Evolutionary conservation across 2,797 vertebrate species (phyloP), one percentile per base, ranked within the genome.

Genomic region (Lutjanus campechanus): DNA sequence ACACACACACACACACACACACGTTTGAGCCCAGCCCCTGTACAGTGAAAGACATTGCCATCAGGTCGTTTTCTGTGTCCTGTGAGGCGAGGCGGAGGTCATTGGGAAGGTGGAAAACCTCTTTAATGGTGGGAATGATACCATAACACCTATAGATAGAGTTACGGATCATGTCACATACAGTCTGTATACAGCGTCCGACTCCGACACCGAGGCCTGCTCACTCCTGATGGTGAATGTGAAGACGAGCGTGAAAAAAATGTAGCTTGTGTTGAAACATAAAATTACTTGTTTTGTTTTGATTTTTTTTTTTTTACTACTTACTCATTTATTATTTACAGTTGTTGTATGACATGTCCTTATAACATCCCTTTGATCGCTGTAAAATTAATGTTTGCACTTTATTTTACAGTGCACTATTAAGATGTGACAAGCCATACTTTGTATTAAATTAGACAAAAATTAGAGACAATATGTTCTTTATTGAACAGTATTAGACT

Each of bases 71-170:
- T 91, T 93, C 90, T 91, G 88, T 93, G 87, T 92, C 89, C 91
- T 90, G 91, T 82, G 94, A 92, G 89, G 93, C 90, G 91, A 92
- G 86, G 90, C 91, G 68, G 85, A 85, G 91, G 92, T 94, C 93
- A 92, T 72, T 85, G 90, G 81, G 86, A 91, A 89, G 92, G 93
- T 91, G 92, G 92, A 90, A 92, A 93, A 92, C 67, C 92, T 93
- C 90, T 93, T 92, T 92, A 94, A 94, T 92, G 91, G 90, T 89
- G 92, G 90, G 91, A 94, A 94, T 94, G 90, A 94, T 91, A 90
- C 88, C 88, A 91, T 94, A 93, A 93, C 93, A 93, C 92, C 93
- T 94, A 94, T 91, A 93, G 92, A 94, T 93, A 56, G 92, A 92
- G 91, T 90, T 91, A 91, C 84, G 90, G 86, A 89, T 94, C 93